Evolutionary conservation across 2,888 invertebrate genomes (phyloP), one percentile per base, ranked within the genome.

Genomic region (Sarcophaga subvicina): DNA sequence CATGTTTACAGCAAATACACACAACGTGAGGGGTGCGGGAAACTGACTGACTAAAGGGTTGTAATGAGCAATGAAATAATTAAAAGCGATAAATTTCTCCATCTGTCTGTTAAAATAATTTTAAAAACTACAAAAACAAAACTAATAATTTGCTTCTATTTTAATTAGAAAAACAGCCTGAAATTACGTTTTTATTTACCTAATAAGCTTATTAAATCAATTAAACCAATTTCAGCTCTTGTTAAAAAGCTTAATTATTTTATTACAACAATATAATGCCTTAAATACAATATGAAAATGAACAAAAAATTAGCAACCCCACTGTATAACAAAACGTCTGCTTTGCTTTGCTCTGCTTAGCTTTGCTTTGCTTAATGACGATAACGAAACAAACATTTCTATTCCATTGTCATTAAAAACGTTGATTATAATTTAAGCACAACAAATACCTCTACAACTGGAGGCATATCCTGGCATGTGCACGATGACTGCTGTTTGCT

Each of bases 401-500:
- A 63, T 72, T 77, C n/a, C 59, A 77, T 72, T 85, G 77, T 81
- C 72, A 72, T 63, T 37, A 45, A 80, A 77, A 76, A 80, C 72
- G 66, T 63, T 72, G 72, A 80, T 54, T 80, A 25, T 78, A 66
- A 77, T n/a, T 22, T 54, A 70, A 14, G 17, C 14, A 73, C 45
- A 66, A 67, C 66, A 77, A 71, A 72, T 75, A 75, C 69, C 54
- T 69, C 20, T 22, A 17, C 54, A 12, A 54, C 17, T 54, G 4
- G 4, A 54, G 54, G 3, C 17, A 54, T 54, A 54, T 54, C 54
- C 54, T 54, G 54, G 54, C 2, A 54, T 54, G 54, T 17, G 14
- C 17, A 54, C 54, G 4, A 54, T 54, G 14, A 14, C 54, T 17
- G 4, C 54, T 17, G 4, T 4, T 14, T 54, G 12, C 54, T 17